Percentiles rank a stretch among this genome's conserved stretches.
Evolutionary conservation across 2,113 vertebrate genomes (phyloP).

Genomic region (Scomber japonicus): DNA sequence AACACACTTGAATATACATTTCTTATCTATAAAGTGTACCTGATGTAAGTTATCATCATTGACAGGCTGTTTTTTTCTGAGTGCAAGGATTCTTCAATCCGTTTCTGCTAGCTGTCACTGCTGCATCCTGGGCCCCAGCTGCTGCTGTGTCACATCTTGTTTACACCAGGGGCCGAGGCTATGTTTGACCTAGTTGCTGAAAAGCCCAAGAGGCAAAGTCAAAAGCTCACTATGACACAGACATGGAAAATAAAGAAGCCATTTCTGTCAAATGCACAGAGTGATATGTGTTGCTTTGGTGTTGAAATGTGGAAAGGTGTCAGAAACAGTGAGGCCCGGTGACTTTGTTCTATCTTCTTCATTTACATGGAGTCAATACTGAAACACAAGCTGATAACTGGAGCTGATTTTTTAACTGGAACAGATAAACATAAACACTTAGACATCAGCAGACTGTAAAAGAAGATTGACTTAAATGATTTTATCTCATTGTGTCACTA

Average conservation of each 20-base stretch:
- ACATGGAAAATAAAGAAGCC: background rate
- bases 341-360: too few species aligned
- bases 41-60: background rate
- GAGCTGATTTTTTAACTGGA: too few species aligned
- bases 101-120: constrained; percentile 27
- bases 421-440: too few species aligned
- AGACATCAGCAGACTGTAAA: too few species aligned
- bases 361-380: background rate
- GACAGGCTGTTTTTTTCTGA: background rate
- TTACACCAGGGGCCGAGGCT: constrained; percentile 72
- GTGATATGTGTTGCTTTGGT: background rate
- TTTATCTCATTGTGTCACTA: background rate
- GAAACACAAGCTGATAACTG: background rate
- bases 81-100: background rate
- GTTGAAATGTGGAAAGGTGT: background rate
- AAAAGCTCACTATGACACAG: constrained; percentile 5
- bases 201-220: constrained; percentile 55
- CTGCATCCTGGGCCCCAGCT: constrained; percentile 66
- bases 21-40: background rate
- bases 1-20: background rate
- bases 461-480: too few species aligned
- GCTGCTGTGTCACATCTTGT: constrained; percentile 72
- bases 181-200: constrained; percentile 75
- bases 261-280: background rate
- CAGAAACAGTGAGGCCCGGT: too few species aligned